A percentile compares a stretch with the other conserved stretches of the same genome.
Evolutionary conservation across 1,140 invertebrate genomes (phyloP).

Genomic region (Rhynchophorus ferrugineus): DNA sequence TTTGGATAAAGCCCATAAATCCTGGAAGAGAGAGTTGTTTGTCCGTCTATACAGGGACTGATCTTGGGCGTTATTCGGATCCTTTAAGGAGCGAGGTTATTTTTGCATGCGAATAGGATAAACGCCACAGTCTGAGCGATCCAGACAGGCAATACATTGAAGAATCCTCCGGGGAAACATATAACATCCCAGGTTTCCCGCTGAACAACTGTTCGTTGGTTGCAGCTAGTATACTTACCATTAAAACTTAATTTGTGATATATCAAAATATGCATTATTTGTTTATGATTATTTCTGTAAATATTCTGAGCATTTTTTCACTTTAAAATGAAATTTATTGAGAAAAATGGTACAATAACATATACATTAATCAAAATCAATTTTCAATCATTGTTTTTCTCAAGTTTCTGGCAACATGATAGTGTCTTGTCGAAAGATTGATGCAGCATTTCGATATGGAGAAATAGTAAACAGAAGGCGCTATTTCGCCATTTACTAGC

Average conservation of each 20-base stretch:
- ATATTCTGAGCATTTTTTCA: too few species aligned
- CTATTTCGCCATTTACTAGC: too few species aligned
- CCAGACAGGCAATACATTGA: conserved; percentile 34
- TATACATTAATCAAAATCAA: too few species aligned
- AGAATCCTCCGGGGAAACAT: conserved; percentile 28
- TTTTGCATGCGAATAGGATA: conserved; percentile 35
- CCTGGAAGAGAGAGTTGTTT: conserved; percentile 24
- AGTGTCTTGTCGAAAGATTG: too few species aligned
- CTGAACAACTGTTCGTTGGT: conserved; percentile 7
- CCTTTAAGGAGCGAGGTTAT: conserved; percentile 27
- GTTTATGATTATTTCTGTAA: too few species aligned
- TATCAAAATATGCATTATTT: neutral
- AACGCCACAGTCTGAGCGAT: conserved; percentile 33
- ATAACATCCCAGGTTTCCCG: conserved; percentile 23
- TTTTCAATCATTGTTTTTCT: too few species aligned
- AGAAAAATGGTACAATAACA: too few species aligned
- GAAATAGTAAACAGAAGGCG: too few species aligned
- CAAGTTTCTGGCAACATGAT: too few species aligned
- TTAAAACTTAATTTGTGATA: neutral
- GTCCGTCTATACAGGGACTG: conserved; percentile 29
- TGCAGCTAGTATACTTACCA: conserved; percentile 1
- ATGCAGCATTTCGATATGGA: too few species aligned
- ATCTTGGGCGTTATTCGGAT: conserved; percentile 24
- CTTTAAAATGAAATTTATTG: too few species aligned
- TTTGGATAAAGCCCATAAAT: conserved; percentile 28